Base-by-base conservation (phyloP, 1,140 invertebrate genomes). In the Caenorhabditis inopinata region DNA sequence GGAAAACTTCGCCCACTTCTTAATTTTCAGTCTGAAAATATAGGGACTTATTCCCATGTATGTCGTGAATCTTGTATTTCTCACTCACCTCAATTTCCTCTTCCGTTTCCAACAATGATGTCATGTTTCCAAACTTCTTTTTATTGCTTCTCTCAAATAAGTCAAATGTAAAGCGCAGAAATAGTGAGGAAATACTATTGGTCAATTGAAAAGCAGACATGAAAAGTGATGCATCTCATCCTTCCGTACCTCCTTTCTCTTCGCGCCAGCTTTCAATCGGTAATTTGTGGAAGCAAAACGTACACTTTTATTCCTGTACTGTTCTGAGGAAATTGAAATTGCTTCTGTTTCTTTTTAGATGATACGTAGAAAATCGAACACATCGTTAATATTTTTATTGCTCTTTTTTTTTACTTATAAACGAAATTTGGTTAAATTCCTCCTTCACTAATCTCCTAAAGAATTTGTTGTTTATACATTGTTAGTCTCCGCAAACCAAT, bases 111-210 rank as follows among this genome's bases (percentile, higher is more conserved):
- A 68, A 68, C 38, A 58, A 68, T 68, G 58, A 68, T 68, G 58
- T 38, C 58, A 68, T 68, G 32, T 68, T 68, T 68, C 58, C n/a
- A 68, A 68, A 68, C 58, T 58, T 58, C 16, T 32, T 32, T 18
- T 68, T 2, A 11, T 25, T 21, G 12, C 38, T 68, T 68, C 25
- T 35, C 58, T 68, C 58, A 38, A 51, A 58, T 29, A 58, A 32
- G 51, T n/a, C n/a, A n/a, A n/a, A n/a, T n/a, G n/a, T 29, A 21
- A 14, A 5, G 38, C 38, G 27, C 29, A 58, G 32, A 58, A 58
- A 32, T 2, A 51, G 46, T 16, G 46, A 25, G 6, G 21, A 51
- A 29, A 16, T 38, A 68, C 58, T 68, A 32, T 32, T 68, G 23
- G 58, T 42, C 58, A 68, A 35, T 42, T 42, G 58, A 68, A 68